Conservation (phyloP, 2,888 invertebrate genomes). For the Philereme transversata region DNA sequence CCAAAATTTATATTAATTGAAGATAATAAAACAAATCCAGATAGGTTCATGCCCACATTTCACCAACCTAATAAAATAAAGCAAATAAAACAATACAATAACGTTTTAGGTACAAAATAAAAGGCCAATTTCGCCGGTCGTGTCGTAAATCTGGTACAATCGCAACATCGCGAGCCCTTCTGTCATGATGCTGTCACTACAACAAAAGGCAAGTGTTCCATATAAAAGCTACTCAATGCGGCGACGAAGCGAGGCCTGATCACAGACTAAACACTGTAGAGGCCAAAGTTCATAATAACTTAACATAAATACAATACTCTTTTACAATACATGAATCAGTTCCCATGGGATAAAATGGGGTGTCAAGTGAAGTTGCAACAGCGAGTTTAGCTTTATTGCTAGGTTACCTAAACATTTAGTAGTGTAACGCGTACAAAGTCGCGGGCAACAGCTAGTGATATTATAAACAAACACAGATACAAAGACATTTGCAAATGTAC, state of each 20-base stretch:
- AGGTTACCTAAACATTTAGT: too few species aligned
- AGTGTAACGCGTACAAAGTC: too few species aligned
- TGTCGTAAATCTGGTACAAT: conserved; percentile 61
- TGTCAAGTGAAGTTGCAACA: too few species aligned
- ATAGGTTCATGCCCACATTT: conserved; percentile 22
- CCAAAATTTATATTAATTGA: conserved; percentile 10
- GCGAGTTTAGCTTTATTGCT: too few species aligned
- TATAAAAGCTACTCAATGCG: conserved; percentile 63
- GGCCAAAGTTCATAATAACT: too few species aligned
- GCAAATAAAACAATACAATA: conserved; percentile 36
- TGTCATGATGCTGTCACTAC: conserved; percentile 55
- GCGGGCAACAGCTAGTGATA: too few species aligned
- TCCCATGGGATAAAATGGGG: too few species aligned
- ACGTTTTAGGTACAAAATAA: conserved; percentile 42
- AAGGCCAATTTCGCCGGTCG: conserved; percentile 53
- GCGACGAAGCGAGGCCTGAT: conserved; percentile 45
- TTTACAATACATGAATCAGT: too few species aligned
- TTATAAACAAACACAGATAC: too few species aligned
- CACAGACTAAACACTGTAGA: too few species aligned
- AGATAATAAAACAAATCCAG: conserved; percentile 14
- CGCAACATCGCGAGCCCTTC: conserved; percentile 52
- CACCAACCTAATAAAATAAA: conserved; percentile 30
- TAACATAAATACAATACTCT: too few species aligned
- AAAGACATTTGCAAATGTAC: too few species aligned
- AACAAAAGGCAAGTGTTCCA: conserved; percentile 65